These are phyloP conservation scores for Nasonovia ribisnigri DNA, from an alignment of 2,888 invertebrate species.

Conservation along the genomic window DNA sequence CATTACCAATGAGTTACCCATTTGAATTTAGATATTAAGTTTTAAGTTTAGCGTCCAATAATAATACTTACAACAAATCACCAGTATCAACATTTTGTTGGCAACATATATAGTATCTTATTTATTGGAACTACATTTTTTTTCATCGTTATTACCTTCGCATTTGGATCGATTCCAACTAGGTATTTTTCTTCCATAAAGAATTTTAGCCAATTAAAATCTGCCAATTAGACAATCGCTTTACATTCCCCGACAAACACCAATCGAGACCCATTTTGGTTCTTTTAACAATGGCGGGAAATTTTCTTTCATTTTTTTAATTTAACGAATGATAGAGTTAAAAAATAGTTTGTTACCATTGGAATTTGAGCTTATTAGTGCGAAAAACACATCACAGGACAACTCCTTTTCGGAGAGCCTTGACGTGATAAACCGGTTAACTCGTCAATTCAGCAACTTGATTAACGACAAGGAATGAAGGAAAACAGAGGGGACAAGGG, in stretches of 20 bases:
- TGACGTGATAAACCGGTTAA: slow-evolving; percentile 62
- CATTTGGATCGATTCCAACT: slow-evolving; percentile 57
- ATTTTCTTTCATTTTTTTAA: slow-evolving; percentile 32
- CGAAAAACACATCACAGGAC: slow-evolving; percentile 61
- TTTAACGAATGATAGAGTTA: slow-evolving; percentile 29
- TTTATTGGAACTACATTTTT: slow-evolving; percentile 36
- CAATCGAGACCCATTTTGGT: slow-evolving; percentile 55
- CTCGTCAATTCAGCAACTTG: slow-evolving; percentile 62
- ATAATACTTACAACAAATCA: background rate
- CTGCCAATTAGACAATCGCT: slow-evolving; percentile 53
- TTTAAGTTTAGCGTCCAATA: background rate
- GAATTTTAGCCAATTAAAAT: slow-evolving; percentile 64
- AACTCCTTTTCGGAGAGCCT: slow-evolving; percentile 51
- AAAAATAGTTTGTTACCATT: background rate
- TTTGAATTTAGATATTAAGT: background rate
- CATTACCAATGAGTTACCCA: background rate
- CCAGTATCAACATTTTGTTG: slow-evolving; percentile 14
- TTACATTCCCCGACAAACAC: slow-evolving; percentile 54
- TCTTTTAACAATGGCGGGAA: slow-evolving; percentile 57
- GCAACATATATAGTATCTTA: slow-evolving; percentile 29
- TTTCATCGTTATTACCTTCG: slow-evolving; percentile 44
- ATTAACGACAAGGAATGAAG: slow-evolving; percentile 46
- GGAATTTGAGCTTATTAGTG: slow-evolving; percentile 63
- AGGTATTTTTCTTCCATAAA: slow-evolving; percentile 30
- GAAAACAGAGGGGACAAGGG: slow-evolving; percentile 40